Evolutionary conservation across 2,113 vertebrate species (phyloP), one percentile per base, ranked within the genome.

Genomic region (Rhinopomastus cyanomelas): DNA sequence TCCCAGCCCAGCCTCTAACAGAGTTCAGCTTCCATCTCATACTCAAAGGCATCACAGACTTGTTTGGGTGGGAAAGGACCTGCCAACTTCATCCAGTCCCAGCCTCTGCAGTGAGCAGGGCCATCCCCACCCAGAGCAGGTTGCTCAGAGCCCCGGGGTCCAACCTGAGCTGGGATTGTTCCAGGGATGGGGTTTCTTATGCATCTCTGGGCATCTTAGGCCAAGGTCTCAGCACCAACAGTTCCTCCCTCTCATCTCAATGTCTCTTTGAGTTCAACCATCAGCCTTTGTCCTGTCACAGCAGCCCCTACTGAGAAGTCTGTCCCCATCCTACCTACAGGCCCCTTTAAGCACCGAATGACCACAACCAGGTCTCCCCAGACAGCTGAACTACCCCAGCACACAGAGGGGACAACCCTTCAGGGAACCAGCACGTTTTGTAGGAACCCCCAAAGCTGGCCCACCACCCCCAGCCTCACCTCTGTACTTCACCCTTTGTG

Each of bases 401-500:
- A 15, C 0, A 18, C 36, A 34, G 1, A 5, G 29, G 39, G 18
- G 27, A 59, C 16, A 39, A 11, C 4, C 3, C 36, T 60, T 61
- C 21, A 72, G 36, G 48, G 36, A 88, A 39, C 23, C 56, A 55
- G 39, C 16, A 27, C 0, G 5, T 29, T 66, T 49, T 25, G 66
- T 30, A 18, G 32, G 18, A 87, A 46, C 3, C 22, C 42, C 81
- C 16, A 25, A 73, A 36, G 3, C 18, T 1, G 3, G 22, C 16
- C 21, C 18, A 29, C 4, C 3, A 11, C 4, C 16, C n/a, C 2
- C 79, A 32, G 55, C 6, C 97, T 52, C 56, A 98, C 99, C 99
- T 99, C 96, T 99, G 99, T 12, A 99, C 98, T 55, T 99, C 99
- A 36, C 99, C 99, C 95, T 99, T 99, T 13, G 99, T 99, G 93